These are phyloP conservation scores for Ichneumon xanthorius DNA, from an alignment of 2,888 invertebrate genomes.

Conservation along the genomic window DNA sequence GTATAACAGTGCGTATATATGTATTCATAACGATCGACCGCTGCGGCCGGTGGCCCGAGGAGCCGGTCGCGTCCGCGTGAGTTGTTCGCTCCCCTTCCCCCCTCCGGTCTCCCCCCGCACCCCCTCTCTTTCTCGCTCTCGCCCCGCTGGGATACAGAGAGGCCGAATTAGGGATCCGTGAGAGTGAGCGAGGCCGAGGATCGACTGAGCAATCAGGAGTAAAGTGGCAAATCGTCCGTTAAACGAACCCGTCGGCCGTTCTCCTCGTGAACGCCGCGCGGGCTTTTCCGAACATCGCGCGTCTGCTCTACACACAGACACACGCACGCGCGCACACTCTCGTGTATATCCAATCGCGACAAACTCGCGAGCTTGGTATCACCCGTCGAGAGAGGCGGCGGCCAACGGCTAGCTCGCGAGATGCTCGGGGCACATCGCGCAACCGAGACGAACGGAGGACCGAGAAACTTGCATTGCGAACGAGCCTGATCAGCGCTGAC, in stretches of 20 bases:
- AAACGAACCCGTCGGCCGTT: slow-evolving; percentile 69
- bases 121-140: slow-evolving; percentile 52
- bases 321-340: neutral
- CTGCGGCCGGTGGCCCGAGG: slow-evolving; percentile 58
- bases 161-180: slow-evolving; percentile 61
- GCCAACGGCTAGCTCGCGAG: slow-evolving; percentile 1
- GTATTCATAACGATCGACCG: slow-evolving; percentile 70
- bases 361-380: slow-evolving; percentile 23
- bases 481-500: slow-evolving; percentile 40
- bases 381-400: neutral
- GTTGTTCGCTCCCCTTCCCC: slow-evolving; percentile 41
- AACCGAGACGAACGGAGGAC: slow-evolving; percentile 17
- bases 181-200: slow-evolving; percentile 52
- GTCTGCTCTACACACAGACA: neutral
- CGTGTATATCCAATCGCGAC: slow-evolving; percentile 9
- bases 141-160: slow-evolving; percentile 33
- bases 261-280: slow-evolving; percentile 63
- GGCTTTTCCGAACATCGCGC: slow-evolving; percentile 66
- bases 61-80: slow-evolving; percentile 67
- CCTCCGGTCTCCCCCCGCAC: slow-evolving; percentile 28
- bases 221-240: slow-evolving; percentile 72
- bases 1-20: slow-evolving; percentile 34
- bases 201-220: slow-evolving; percentile 70
- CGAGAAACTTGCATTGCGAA: slow-evolving; percentile 33
- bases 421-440: neutral